Evolutionary conservation across 2,888 invertebrate genomes (phyloP).

Genomic region (Acrobasis repandana): DNA sequence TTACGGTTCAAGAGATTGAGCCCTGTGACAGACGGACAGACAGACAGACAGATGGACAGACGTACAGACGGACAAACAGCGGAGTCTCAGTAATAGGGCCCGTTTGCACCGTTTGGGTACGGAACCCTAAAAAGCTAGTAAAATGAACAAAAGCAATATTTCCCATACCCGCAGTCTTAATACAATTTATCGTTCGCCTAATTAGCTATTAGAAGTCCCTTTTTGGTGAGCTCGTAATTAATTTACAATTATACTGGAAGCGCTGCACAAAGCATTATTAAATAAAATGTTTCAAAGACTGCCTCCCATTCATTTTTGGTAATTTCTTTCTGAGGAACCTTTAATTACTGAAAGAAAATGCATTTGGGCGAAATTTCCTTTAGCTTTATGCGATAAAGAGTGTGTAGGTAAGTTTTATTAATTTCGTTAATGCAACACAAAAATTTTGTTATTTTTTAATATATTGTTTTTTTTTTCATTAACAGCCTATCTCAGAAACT

Average conservation of each 20-base stretch:
- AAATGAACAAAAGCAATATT: not conserved
- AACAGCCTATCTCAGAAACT: too few species aligned
- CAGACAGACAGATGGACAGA: too few species aligned
- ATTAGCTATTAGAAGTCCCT: conserved; percentile 63
- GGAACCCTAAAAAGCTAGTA: too few species aligned
- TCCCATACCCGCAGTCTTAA: conserved; percentile 24
- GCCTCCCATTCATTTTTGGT: conserved; percentile 54
- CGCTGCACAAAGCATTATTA: conserved; percentile 71
- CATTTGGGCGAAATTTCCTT: not conserved
- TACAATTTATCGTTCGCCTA: conserved; percentile 36
- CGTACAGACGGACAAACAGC: too few species aligned
- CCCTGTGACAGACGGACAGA: too few species aligned
- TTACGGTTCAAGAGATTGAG: too few species aligned
- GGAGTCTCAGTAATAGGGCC: too few species aligned
- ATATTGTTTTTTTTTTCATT: too few species aligned
- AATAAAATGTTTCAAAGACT: conserved; percentile 71
- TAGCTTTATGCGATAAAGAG: not conserved
- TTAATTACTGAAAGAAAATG: conserved; percentile 48
- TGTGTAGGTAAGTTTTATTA: too few species aligned
- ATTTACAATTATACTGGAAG: conserved; percentile 77
- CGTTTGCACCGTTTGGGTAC: too few species aligned
- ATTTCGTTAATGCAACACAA: too few species aligned
- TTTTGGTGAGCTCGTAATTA: conserved; percentile 67
- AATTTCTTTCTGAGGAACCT: conserved; percentile 61
- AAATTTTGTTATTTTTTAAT: too few species aligned